Evolutionary conservation across 2,888 invertebrate species (phyloP), one percentile per base, ranked within the genome.

Genomic region (Drosophila cracens): DNA sequence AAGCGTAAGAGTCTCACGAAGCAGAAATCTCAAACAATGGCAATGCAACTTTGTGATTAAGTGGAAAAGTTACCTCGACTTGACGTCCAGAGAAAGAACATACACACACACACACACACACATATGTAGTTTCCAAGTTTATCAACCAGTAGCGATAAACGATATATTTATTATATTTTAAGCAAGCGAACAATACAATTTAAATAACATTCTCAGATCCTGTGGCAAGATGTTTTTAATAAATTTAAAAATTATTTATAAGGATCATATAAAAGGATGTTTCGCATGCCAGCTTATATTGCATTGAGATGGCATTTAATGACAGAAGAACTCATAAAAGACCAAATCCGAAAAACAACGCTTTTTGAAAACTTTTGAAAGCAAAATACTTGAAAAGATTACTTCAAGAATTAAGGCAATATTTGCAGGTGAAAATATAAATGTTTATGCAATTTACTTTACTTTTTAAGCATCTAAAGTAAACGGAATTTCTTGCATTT

Each of bases 31-130:
- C 51, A 25, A 43, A 74, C 68, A 74, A 78, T 79, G 62, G 18
- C n/a, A 43, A 40, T 53, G 56, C 74, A 68, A 57, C 66, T 11
- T 78, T 58, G 54, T 78, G 78, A 80, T 79, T 81, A 76, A 79
- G 77, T 73, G 76, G 71, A 57, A 79, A 80, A 80, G 43, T 76
- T 79, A 53, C 3, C 31, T 29, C 21, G 58, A 46, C 11, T 66
- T 61, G 76, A 76, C 69, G 49, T 71, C 18, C 18, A 38, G 4
- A 33, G 10, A 31, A 56, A 25, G 43, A 5, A 54, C 18, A 27
- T 31, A 54, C 48, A 6, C 34, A 46, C 11, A 43, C 6, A 43
- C 3, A 59, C 2, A 53, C 10, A 25, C 18, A 46, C 31, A 16
- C 13, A 33, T n/a, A 21, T 21, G 5, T 34, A 4, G 7, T 53